These are phyloP conservation scores for Callionymus lyra DNA, from an alignment of 2,113 vertebrate genomes.

Conservation along the genomic window DNA sequence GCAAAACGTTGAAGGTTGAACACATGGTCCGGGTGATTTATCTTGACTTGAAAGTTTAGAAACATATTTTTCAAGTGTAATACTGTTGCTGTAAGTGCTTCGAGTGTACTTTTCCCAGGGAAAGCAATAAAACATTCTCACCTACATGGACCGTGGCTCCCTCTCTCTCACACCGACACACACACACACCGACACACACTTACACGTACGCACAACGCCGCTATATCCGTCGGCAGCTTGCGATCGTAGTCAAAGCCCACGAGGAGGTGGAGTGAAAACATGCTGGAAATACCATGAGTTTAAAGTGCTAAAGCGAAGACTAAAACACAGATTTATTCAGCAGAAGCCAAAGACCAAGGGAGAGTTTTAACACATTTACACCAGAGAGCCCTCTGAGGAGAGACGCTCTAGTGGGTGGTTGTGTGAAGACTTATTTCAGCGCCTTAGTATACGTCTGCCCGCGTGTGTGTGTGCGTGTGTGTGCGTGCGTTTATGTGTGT, in stretches of 20 bases:
- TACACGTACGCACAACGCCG: too few species aligned
- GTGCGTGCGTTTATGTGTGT: neutral
- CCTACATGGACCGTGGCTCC: constrained; percentile 19
- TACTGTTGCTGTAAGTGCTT: constrained; percentile 5
- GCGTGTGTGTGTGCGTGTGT: neutral
- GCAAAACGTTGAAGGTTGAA: neutral
- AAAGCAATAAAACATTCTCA: constrained; percentile 34
- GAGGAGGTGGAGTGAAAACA: constrained; percentile 47
- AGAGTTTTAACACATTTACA: constrained; percentile 72
- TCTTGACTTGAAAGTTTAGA: constrained; percentile 12
- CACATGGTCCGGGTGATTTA: constrained; percentile 4
- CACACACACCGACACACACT: constrained; percentile 8
- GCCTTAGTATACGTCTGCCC: constrained; percentile 17
- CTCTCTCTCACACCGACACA: constrained; percentile 11
- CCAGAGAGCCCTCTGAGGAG: constrained; percentile 62
- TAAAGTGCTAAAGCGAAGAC: constrained; percentile 67
- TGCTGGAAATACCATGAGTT: constrained; percentile 64
- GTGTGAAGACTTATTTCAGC: constrained; percentile 55
- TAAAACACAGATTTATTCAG: constrained; percentile 74
- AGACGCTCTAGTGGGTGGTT: constrained; percentile 54
- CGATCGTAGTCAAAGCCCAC: constrained; percentile 57
- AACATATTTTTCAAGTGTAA: constrained; percentile 4
- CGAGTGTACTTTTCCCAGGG: constrained; percentile 5
- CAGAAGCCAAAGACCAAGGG: constrained; percentile 70
- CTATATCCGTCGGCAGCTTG: constrained; percentile 58